Evolutionary conservation across 1,140 invertebrate genomes (phyloP).

Genomic region (Zaprionus ornatus): DNA sequence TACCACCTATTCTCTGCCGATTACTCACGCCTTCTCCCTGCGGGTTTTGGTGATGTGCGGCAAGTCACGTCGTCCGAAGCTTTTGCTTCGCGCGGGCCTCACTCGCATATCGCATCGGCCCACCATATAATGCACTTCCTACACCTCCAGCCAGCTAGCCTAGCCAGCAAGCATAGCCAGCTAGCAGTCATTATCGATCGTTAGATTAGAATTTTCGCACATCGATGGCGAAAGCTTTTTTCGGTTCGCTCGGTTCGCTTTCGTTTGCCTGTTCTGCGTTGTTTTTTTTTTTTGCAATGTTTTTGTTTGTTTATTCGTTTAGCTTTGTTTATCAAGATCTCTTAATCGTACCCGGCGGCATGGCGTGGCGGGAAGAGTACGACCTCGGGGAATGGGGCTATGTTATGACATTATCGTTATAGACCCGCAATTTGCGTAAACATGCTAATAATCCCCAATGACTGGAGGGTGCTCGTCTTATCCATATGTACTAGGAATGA

Average conservation of each 20-base stretch:
- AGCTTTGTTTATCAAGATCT: constrained; percentile 52
- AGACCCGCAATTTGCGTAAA: not conserved
- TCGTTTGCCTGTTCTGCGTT: not conserved
- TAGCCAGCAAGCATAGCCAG: not conserved
- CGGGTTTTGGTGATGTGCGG: constrained; percentile 56
- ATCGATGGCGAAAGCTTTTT: constrained; percentile 4
- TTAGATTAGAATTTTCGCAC: constrained; percentile 68
- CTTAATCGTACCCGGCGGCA: constrained; percentile 26
- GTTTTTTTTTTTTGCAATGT: constrained; percentile 54
- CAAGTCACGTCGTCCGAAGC: constrained; percentile 70
- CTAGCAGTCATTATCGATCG: constrained; percentile 66
- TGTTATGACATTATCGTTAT: not conserved
- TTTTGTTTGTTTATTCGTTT: constrained; percentile 63
- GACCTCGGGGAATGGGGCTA: no score
- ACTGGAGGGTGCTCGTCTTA: no score
- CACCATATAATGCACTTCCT: constrained; percentile 59
- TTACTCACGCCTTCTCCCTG: constrained; percentile 1
- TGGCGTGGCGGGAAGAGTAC: not conserved
- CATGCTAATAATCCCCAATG: not conserved
- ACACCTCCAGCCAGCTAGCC: constrained; percentile 16
- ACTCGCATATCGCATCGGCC: not conserved
- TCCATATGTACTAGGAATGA: not conserved
- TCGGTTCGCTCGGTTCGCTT: not conserved
- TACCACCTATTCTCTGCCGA: not conserved
- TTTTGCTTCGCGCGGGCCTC: not conserved